Base-by-base conservation (phyloP, 2,888 invertebrate genomes). In the Alentia gelatinosa region DNA sequence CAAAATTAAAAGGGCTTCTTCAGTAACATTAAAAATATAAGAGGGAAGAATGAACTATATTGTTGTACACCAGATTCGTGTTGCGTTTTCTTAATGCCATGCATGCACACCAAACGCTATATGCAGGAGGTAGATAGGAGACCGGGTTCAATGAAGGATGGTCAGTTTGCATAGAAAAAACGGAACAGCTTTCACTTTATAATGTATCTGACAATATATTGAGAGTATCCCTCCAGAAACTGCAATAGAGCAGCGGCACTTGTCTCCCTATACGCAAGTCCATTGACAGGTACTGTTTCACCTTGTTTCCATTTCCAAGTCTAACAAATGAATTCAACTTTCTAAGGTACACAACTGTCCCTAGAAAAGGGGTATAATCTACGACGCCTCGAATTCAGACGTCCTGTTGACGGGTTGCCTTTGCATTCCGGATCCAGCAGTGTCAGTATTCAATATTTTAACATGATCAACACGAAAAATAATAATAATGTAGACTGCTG, bases 401-500 rank as follows among this genome's bases (percentile, higher is more conserved):
- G 30, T 19, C 68, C 68, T 68, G 68, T 68, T 68, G 68, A 68
- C 68, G 68, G 56, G 68, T n/a, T 68, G 68, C 68, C 68, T 68
- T 30, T 68, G 68, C 68, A 68, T 68, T 68, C 26, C 12, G 68
- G 68, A 68, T 35, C 79, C 79, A 79, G 35, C 79, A 79, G 79
- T 79, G 79, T 79, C 79, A 79, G 19, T 37, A 39, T 79, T 79
- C 79, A 79, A 79, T 79, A 79, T 79, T 79, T 79, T 79, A 79
- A 79, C 79, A 79, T 39, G 79, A 39, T 79, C 79, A 79, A 79
- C 79, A 79, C 79, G 79, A 79, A 79, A 79, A 79, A 79, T 79
- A 79, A 37, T 37, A 79, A 79, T 79, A n/a, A 79, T 26, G 30
- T 30, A 68, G 33, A 68, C 68, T 68, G 68, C 68, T 68, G 68